These are phyloP conservation scores for Dryobota labecula DNA, from an alignment of 2,888 invertebrate genomes.

Conservation along the genomic window DNA sequence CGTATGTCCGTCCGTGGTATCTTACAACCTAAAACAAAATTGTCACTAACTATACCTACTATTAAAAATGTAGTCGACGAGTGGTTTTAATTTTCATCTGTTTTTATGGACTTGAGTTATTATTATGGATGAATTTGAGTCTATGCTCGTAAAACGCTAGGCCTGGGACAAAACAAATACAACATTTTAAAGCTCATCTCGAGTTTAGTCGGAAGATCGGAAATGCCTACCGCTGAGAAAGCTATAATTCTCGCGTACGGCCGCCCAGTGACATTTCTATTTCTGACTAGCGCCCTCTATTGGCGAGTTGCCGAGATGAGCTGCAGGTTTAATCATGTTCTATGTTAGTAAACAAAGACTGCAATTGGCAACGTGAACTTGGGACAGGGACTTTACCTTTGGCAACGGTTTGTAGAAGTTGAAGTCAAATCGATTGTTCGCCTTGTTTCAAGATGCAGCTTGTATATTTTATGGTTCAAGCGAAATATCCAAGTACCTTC, in stretches of 20 bases:
- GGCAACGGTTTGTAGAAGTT: conserved; percentile 33
- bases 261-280: conserved; percentile 84
- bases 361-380: conserved; percentile 59
- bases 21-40: not conserved
- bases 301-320: conserved; percentile 87
- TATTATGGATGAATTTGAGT: not conserved
- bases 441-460: not conserved
- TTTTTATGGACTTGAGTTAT: not conserved
- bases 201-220: conserved; percentile 80
- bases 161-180: not conserved
- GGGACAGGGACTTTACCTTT: conserved; percentile 45
- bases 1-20: not conserved
- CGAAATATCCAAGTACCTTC: conserved; percentile 11
- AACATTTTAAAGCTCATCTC: conserved; percentile 31
- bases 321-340: conserved; percentile 84
- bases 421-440: conserved; percentile 35
- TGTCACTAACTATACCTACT: not conserved
- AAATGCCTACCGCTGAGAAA: conserved; percentile 83
- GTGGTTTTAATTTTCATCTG: not conserved
- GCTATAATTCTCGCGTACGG: conserved; percentile 76
- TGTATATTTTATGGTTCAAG: conserved; percentile 20
- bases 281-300: conserved; percentile 87
- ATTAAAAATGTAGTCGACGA: not conserved
- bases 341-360: conserved; percentile 88
- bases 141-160: not conserved